Base-by-base conservation (phyloP, 2,888 invertebrate species). In the Odontocerum albicorne region DNA sequence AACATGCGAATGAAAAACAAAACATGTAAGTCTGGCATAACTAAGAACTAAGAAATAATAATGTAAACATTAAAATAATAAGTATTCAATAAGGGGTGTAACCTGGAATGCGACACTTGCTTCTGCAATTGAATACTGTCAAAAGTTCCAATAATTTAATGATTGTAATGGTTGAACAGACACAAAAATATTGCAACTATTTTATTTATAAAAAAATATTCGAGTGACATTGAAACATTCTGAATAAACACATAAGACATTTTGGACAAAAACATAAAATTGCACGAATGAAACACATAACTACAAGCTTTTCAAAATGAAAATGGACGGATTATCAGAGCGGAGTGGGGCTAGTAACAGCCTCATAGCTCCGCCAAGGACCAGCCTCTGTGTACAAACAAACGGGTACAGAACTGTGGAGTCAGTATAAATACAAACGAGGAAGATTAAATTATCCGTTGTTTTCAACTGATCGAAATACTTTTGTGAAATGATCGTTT, bases 21-120 rank as follows among this genome's bases (percentile, higher is more conserved):
- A 15, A 4, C 33, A 15, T 38, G n/a, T 38, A 16, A 38, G 4
- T 15, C 4, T 27, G 27, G 10, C 4, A 27, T 27, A 27, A 27
- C 4, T 27, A 27, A 7, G 10, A 10, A 7, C 10, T 27, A 27
- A 27, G 6, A 40, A 40, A 19, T 21, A 20, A 12, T 12, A 20
- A 19, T 38, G n/a, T 16, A 19, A 40, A 8, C 16, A 20, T n/a
- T 38, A 38, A 8, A 40, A 21, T 20, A 4, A 20, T 8, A 13
- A 38, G 6, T 27, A 38, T 16, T 4, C 10, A 6, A 40, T n/a
- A 3, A 3, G 73, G 72, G 75, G 74, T 74, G 73, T 74, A 76
- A 74, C 77, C 77, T 77, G 77, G 77, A 75, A 49, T 31, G 52
- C 59, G 56, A 45, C 45, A 59, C 56, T 59, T 59, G 42, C 54